These are phyloP conservation scores for Ovis canadensis DNA, from an alignment of 2,113 vertebrate species.

Conservation along the genomic window DNA sequence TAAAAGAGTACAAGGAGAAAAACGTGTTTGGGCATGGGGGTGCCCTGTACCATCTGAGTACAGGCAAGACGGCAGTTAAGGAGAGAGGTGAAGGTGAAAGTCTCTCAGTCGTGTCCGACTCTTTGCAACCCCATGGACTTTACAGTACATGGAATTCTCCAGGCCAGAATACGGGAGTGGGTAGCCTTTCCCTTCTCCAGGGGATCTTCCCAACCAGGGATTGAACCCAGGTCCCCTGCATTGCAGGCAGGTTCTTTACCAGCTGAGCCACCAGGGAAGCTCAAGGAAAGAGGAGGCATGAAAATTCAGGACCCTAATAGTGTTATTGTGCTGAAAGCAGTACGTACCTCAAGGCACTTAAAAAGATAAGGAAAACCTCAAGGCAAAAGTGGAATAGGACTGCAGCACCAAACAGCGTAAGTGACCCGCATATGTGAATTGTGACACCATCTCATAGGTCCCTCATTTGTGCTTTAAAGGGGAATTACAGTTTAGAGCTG, in stretches of 20 bases:
- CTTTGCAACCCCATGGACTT: not conserved
- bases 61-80: not conserved
- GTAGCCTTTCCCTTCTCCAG: not conserved
- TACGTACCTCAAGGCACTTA: not conserved
- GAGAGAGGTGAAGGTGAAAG: not conserved
- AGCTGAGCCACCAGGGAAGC: not conserved
- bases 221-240: accelerated
- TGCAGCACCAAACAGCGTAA: not conserved
- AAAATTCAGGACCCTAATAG: not conserved
- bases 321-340: not conserved
- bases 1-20: not conserved
- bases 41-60: not conserved
- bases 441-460: not conserved
- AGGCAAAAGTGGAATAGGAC: not conserved
- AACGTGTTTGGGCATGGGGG: not conserved
- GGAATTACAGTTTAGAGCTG: not conserved
- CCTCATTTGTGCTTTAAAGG: not conserved
- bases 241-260: not conserved
- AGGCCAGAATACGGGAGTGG: not conserved
- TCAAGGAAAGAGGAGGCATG: not conserved
- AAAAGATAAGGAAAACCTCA: not conserved
- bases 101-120: not conserved
- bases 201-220: not conserved
- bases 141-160: not conserved
- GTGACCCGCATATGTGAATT: not conserved